Percentiles rank a stretch among this genome's conserved stretches.
These are phyloP conservation scores for Plecotus auritus DNA, from an alignment of 2,113 vertebrate genomes.

Conservation along the genomic window DNA sequence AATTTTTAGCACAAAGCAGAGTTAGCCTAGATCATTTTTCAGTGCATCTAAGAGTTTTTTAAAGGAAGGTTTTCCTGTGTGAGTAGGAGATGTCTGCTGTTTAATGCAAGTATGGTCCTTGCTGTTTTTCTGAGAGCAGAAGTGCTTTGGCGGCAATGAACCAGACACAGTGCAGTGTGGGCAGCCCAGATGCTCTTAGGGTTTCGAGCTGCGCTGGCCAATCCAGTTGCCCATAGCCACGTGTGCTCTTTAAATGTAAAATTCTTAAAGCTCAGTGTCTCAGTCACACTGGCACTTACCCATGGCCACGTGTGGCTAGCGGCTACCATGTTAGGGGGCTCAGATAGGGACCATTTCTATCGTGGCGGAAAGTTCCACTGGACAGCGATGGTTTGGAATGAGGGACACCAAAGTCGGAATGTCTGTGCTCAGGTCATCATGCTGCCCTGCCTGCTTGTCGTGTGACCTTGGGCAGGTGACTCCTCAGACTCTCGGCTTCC, in stretches of 20 bases:
- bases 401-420: not conserved
- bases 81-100: not conserved
- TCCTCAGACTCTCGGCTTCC: not conserved
- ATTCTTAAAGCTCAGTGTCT: not conserved
- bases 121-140: not conserved
- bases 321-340: not conserved
- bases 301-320: not conserved
- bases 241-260: not conserved
- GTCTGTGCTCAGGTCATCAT: not conserved
- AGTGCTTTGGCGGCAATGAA: not conserved
- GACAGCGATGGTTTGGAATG: not conserved
- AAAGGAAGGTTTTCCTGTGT: not conserved
- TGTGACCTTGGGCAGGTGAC: not conserved
- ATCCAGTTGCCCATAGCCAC: not conserved
- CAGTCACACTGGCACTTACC: not conserved
- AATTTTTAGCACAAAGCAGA: not conserved
- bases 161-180: too few relatives aligned
- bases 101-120: not conserved
- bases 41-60: not conserved
- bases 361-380: fast-evolving
- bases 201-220: not conserved
- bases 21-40: not conserved
- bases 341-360: not conserved
- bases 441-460: not conserved
- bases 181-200: not conserved